Percentiles rank a stretch among this genome's conserved stretches.
Conservation (phyloP, 2,113 vertebrate species). For the Diadophis punctatus region DNA sequence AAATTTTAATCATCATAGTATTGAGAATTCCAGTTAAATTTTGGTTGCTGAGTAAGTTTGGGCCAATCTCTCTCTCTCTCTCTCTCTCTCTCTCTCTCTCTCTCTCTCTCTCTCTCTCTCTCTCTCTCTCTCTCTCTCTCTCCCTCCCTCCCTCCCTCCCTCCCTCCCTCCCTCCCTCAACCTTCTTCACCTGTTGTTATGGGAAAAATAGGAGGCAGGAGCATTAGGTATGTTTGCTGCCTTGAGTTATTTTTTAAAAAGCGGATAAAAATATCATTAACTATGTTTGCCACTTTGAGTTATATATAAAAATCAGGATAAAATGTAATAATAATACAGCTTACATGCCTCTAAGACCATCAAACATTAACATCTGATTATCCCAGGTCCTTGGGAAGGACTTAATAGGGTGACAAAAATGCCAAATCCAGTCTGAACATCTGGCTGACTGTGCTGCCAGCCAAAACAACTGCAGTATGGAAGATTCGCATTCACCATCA, state of each 20-base stretch:
- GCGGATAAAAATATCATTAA: not conserved
- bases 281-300: not conserved
- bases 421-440: not conserved
- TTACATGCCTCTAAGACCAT: not conserved
- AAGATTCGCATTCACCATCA: not conserved
- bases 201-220: not conserved
- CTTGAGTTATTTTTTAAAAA: not conserved
- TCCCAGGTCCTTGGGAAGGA: not conserved
- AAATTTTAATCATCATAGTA: too few relatives aligned
- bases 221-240: not conserved
- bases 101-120: too few relatives aligned
- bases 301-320: not conserved
- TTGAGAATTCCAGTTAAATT: too few relatives aligned
- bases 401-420: not conserved
- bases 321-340: not conserved
- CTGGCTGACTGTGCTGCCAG: not conserved
- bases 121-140: too few relatives aligned
- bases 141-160: too few relatives aligned
- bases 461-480: not conserved
- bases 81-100: too few relatives aligned
- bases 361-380: not conserved
- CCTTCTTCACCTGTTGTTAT: not conserved
- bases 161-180: too few relatives aligned
- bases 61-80: too few relatives aligned
- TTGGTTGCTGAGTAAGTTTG: too few relatives aligned